Evolutionary conservation across 2,113 vertebrate species (phyloP).

Genomic region (Heterochromis multidens): DNA sequence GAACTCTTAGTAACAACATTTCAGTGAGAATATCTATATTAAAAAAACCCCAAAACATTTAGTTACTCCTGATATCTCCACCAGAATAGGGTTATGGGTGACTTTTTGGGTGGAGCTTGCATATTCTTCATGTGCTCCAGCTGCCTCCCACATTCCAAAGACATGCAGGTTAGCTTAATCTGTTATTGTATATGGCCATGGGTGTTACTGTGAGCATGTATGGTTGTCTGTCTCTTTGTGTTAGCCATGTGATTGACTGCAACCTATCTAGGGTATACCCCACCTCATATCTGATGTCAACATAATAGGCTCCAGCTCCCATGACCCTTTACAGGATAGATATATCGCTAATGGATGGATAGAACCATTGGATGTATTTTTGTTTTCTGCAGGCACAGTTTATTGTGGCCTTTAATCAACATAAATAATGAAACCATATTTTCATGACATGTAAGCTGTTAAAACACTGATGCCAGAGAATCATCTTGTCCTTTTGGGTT

Average conservation of each 20-base stretch:
- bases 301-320: neutral
- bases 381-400: neutral
- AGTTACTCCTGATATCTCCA: neutral
- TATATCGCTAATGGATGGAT: neutral
- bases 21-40: neutral
- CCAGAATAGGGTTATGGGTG: neutral
- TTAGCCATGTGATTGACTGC: neutral
- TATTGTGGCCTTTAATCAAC: neutral
- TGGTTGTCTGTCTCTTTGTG: neutral
- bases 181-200: neutral
- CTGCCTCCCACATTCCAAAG: neutral
- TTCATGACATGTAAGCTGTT: neutral
- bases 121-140: neutral
- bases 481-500: neutral
- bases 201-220: neutral
- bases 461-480: neutral
- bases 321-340: neutral
- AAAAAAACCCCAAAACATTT: neutral
- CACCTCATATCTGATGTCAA: too few relatives aligned
- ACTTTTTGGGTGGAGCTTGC: neutral
- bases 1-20: neutral
- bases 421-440: slow-evolving; percentile 7
- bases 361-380: neutral
- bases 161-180: neutral
- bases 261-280: neutral